Base-by-base conservation (phyloP, 2,888 invertebrate genomes). In the Eumerus sabulonum region DNA sequence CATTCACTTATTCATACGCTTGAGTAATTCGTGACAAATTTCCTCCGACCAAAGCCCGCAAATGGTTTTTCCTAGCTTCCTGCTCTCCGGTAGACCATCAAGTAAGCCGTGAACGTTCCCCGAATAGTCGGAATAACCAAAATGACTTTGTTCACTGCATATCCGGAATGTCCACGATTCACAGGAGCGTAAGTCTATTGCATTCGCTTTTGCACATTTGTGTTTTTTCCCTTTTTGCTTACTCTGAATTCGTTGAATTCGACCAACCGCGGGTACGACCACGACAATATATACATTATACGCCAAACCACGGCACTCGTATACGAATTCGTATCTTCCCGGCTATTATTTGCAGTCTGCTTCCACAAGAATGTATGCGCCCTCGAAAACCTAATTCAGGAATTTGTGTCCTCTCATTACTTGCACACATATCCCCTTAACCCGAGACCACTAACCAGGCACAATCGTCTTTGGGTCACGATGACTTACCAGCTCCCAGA, bases 341-440 rank as follows among this genome's bases (percentile, higher is more conserved):
- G 19, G 47, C 72, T 53, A 77, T 77, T 66, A 77, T 57, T 67
- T 54, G 56, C 76, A 77, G 76, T 40, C 57, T 72, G 50, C 60
- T 66, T 44, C 42, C n/a, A 35, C 47, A 44, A 14, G 50, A 53
- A 40, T 40, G 11, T n/a, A 7, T n/a, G 35, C 48, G 19, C 38
- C 54, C 71, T 35, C 76, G 62, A 67, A 42, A 66, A 71, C 45
- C 71, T 50, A 60, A 56, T 76, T 71, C 66, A 54, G 51, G 72
- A 77, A 72, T 77, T 72, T 72, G 50, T 72, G 54, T 59, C 57
- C 62, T 57, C 51, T 72, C 76, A 72, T 77, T 72, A 72, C 60
- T 77, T 77, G 72, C 76, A 77, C 71, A 66, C 64, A 50, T 48
- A 9, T 9, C 44, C 12, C 36, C 36, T 9, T 45, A 9, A 19